phyloP scores from a whole-genome alignment of 2,888 invertebrate genomes.

The Eulithis prunata region DNA sequence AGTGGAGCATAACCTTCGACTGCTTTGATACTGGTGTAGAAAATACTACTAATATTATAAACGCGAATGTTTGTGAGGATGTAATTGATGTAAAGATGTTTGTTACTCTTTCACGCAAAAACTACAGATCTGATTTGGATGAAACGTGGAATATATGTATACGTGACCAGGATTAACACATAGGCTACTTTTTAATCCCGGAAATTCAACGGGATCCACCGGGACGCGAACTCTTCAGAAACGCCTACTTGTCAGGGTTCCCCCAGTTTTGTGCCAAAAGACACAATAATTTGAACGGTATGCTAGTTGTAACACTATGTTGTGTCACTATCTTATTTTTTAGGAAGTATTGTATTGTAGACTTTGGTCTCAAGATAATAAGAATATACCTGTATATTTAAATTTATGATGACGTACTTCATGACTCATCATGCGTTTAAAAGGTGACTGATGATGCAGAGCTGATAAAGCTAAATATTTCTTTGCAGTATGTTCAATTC shows the following conservation, averaged over 20 bases:
- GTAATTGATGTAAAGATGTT: too few species aligned
- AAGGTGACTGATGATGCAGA: conserved; percentile 1
- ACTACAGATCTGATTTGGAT: too few species aligned
- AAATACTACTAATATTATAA: too few species aligned
- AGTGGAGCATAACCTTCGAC: conserved; percentile 30
- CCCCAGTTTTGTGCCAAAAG: not conserved
- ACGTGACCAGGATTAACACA: too few species aligned
- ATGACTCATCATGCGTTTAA: not conserved
- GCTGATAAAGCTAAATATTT: not conserved
- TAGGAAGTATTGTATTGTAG: conserved; percentile 2
- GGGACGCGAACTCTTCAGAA: too few species aligned
- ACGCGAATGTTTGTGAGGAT: too few species aligned
- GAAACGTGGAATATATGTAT: too few species aligned
- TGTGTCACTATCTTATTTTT: not conserved
- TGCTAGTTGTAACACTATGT: not conserved
- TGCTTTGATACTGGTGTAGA: not conserved
- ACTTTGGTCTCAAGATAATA: conserved; percentile 9
- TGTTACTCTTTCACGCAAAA: too few species aligned
- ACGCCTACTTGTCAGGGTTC: not conserved
- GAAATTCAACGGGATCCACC: too few species aligned
- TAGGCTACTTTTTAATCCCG: too few species aligned
- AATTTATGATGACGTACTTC: conserved; percentile 2
- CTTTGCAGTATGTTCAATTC: too few species aligned
- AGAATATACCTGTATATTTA: not conserved
- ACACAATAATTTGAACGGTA: not conserved